These are phyloP conservation scores for Xyrauchen texanus DNA, from an alignment of 2,113 vertebrate genomes.

Conservation along the genomic window DNA sequence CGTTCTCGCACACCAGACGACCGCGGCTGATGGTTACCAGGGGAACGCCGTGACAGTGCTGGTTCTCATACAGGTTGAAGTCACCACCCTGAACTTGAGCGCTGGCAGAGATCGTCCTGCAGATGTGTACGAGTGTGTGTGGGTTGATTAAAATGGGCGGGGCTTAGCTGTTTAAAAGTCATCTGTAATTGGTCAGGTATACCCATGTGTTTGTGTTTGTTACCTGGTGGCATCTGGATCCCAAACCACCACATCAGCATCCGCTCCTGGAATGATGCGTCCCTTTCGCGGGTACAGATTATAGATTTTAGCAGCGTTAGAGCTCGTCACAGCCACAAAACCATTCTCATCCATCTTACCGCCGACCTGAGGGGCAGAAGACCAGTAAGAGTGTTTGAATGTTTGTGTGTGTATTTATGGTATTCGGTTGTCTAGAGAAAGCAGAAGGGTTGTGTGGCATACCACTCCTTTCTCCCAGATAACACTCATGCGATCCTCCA, in stretches of 20 bases:
- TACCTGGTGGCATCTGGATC: conserved; percentile 93
- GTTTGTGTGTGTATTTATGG: background rate
- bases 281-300: conserved; percentile 96
- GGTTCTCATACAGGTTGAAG: conserved; percentile 90
- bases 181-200: no score
- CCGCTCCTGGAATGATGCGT: conserved; percentile 89
- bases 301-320: conserved; percentile 94
- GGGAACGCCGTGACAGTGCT: conserved; percentile 89
- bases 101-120: conserved; percentile 89
- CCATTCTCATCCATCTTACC: conserved; percentile 97
- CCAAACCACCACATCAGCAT: conserved; percentile 95
- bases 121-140: background rate
- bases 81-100: conserved; percentile 93
- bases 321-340: conserved; percentile 94
- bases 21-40: conserved; percentile 95
- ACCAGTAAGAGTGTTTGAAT: background rate
- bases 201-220: conserved; percentile 12
- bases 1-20: conserved; percentile 91
- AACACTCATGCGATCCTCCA: conserved; percentile 96
- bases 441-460: conserved; percentile 30
- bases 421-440: background rate
- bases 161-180: no score
- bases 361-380: conserved; percentile 75
- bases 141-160: no score
- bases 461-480: conserved; percentile 99